Base-by-base conservation (phyloP, 2,797 vertebrate genomes). In the Enteromius viviparus region DNA sequence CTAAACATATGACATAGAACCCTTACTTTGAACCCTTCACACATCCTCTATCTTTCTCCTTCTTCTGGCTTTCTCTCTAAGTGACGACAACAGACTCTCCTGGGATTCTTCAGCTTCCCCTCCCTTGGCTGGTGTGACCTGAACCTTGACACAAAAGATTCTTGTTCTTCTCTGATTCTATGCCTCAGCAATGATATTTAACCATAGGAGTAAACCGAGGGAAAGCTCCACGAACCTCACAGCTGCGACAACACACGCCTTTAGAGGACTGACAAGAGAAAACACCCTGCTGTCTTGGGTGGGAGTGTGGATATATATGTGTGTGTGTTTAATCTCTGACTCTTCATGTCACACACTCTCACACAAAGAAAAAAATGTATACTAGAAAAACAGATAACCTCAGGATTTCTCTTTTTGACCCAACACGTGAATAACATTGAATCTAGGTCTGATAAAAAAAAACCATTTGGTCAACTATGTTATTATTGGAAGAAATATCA, bases 191-290 rank as follows among this genome's bases (percentile, higher is more conserved):
- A 78, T 89, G 88, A 92, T 90, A 91, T 91, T 84, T 88, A 87
- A 79, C 85, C 83, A 87, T 91, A 87, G 87, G 89, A 19, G 42
- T 90, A 87, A 89, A 89, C 75, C 47, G 82, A 89, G 85, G 86
- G 84, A 91, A 75, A 91, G 91, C 90, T 93, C 91, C 87, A 92
- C 88, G 90, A 90, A 85, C 88, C 87, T 92, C 89, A 89, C 93
- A 94, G 92, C 93, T 93, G 92, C 49, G 65, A 72, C 87, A 89
- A 91, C 82, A 88, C 85, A 29, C 86, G 88, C 88, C 91, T 87
- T 89, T 87, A 85, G 88, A 90, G 88, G 40, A 29, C 58, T 40
- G 26, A 34, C 32, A 71, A n/a, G 34, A 85, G 70, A 76, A 82
- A 82, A 87, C 85, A 72, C 72, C 74, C 80, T 62, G 17, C 68